phyloP scores from a whole-genome alignment of 2,113 vertebrate genomes.

The Pseudonaja textilis region DNA sequence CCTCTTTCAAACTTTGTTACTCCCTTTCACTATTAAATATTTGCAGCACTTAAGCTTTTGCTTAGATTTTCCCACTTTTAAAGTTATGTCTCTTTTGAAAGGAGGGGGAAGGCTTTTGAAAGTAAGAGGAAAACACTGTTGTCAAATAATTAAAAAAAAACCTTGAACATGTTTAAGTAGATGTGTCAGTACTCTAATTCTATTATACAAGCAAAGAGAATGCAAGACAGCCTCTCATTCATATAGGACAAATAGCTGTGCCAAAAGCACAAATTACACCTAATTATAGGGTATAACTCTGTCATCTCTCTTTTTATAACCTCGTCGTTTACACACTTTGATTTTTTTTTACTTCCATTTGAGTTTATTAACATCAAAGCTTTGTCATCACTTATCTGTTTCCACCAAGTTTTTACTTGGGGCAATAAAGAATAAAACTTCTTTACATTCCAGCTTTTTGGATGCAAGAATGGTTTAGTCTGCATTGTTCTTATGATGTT shows the following conservation, averaged over 20 bases:
- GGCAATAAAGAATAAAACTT: slow-evolving; percentile 69
- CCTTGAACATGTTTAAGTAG: slow-evolving; percentile 53
- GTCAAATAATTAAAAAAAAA: slow-evolving; percentile 45
- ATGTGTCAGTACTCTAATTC: slow-evolving; percentile 52
- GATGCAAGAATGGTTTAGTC: slow-evolving; percentile 63
- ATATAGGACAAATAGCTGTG: slow-evolving; percentile 71
- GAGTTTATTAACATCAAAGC: slow-evolving; percentile 83
- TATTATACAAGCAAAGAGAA: slow-evolving; percentile 66
- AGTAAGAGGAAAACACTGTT: not conserved
- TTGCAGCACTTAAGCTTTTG: slow-evolving; percentile 26
- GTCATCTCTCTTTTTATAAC: slow-evolving; percentile 78
- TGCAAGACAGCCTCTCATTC: slow-evolving; percentile 70
- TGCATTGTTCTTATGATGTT: slow-evolving; percentile 63
- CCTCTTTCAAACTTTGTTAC: slow-evolving; percentile 1
- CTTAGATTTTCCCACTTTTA: slow-evolving; percentile 34
- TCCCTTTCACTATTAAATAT: slow-evolving; percentile 29
- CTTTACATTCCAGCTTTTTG: slow-evolving; percentile 68
- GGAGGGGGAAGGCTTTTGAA: not conserved
- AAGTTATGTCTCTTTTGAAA: slow-evolving; percentile 13
- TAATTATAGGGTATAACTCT: slow-evolving; percentile 78
- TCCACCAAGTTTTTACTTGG: slow-evolving; percentile 69
- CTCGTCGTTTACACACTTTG: slow-evolving; percentile 75
- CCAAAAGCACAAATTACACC: slow-evolving; percentile 77
- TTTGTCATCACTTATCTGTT: slow-evolving; percentile 76
- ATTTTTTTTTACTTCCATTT: slow-evolving; percentile 78